Evolutionary conservation across 2,113 vertebrate species (phyloP), one percentile per base, ranked within the genome.

Genomic region (Emydocephalus ijimae): DNA sequence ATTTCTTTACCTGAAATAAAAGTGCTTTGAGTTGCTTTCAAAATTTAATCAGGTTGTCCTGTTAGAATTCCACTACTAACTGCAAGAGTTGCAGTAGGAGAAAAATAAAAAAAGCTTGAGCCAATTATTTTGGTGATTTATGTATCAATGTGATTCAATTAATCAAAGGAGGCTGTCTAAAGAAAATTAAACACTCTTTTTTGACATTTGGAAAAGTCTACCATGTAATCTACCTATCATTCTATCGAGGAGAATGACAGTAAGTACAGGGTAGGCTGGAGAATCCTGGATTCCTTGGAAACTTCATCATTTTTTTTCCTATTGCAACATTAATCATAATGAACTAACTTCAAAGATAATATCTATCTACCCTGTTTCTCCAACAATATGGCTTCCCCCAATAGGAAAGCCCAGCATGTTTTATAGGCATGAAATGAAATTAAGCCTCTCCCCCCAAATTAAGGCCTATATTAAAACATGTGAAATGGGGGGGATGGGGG

Each of bases 1-100:
- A 94, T 94, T 95, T 94, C 69, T 93, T 95, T 95, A 92, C 74
- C 91, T 95, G 90, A 69, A 96, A 95, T 0, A 0, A 94, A 95
- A 95, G 92, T 69, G 43, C 11, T 50, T 91, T 93, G 93, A 91
- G 45, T 74, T 89, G 95, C 85, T 92, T 90, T n/a, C 92, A 96
- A 34, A 54, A 94, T 87, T 89, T 93, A 21, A 95, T 91, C 24
- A n/a, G 92, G 54, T 55, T 81, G 85, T 91, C 89, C 93, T 89
- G 88, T 89, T 94, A 94, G 3, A 11, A 56, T 90, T 93, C 94
- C 94, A 21, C 11, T 94, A 52, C 89, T 9, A 90, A 23, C 86
- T 3, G 88, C 4, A 5, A 29, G 92, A 93, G 39, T 64, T 93
- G 69, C 0, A 93, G 52, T 1, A 48, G 86, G 9, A 59, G 3